Conservation (phyloP, 2,113 vertebrate species). For the Oryzias curvinotus region DNA sequence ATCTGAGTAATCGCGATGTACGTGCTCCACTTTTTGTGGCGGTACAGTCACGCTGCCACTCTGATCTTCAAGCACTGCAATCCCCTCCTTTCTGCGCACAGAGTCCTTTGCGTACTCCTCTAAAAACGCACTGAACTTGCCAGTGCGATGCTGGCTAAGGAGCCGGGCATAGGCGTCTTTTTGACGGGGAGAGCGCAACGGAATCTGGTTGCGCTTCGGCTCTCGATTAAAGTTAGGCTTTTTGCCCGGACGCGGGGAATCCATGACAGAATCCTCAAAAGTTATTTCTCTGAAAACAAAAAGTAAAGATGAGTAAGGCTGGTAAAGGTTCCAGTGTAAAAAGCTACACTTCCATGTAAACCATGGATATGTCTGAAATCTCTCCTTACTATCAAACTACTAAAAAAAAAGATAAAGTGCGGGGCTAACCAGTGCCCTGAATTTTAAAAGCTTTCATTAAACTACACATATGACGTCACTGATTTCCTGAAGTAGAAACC, state of each 20-base stretch:
- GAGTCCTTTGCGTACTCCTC: slow-evolving; percentile 76
- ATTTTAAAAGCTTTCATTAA: too few relatives aligned
- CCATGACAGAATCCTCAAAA: slow-evolving; percentile 58
- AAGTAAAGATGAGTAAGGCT: not conserved
- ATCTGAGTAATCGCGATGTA: slow-evolving; percentile 44
- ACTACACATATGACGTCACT: too few relatives aligned
- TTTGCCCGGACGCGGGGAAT: slow-evolving; percentile 64
- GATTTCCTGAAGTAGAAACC: too few relatives aligned
- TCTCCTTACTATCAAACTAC: too few relatives aligned
- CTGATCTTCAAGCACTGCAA: slow-evolving; percentile 45
- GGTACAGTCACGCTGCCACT: slow-evolving; percentile 43
- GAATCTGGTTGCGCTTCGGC: slow-evolving; percentile 63
- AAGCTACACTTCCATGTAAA: too few relatives aligned
- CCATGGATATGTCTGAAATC: too few relatives aligned
- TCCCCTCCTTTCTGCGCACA: slow-evolving; percentile 65
- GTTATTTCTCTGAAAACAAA: slow-evolving; percentile 18
- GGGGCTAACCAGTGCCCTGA: too few relatives aligned
- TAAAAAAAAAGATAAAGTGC: too few relatives aligned
- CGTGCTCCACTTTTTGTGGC: slow-evolving; percentile 45
- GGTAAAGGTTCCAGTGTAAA: not conserved
- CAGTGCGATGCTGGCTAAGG: slow-evolving; percentile 84
- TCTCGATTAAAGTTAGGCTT: slow-evolving; percentile 52
- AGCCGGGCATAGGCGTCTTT: slow-evolving; percentile 85
- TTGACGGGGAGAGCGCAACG: slow-evolving; percentile 58
- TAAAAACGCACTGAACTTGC: slow-evolving; percentile 78